Conservation (phyloP, 2,113 vertebrate genomes). For the Meleagris gallopavo region DNA sequence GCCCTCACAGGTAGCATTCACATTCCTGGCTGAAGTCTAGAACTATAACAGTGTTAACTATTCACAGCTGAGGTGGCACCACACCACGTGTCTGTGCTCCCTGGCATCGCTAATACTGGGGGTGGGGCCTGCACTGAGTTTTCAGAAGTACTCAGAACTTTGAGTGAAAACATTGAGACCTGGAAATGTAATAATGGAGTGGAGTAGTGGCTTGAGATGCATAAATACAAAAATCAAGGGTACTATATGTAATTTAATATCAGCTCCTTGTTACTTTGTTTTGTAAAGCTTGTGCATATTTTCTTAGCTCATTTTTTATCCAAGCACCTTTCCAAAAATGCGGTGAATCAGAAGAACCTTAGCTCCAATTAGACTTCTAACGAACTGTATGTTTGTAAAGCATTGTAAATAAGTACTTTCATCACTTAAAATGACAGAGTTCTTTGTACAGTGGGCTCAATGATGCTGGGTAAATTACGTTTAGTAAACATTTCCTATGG, state of each 20-base stretch:
- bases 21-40: conserved; percentile 28
- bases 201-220: background rate
- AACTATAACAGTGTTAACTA: background rate
- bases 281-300: background rate
- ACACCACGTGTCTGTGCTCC: background rate
- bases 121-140: rapidly evolving
- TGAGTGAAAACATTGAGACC: background rate
- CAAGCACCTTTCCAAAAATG: background rate
- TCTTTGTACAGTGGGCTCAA: background rate
- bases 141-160: background rate
- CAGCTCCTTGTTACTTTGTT: background rate
- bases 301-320: background rate
- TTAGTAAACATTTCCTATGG: background rate
- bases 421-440: background rate
- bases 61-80: background rate
- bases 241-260: background rate
- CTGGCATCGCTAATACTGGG: background rate
- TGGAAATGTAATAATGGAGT: background rate
- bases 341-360: background rate
- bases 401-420: background rate
- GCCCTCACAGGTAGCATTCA: conserved; percentile 60
- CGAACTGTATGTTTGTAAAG: background rate
- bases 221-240: background rate
- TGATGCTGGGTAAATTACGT: background rate
- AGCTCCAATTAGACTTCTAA: background rate